These are phyloP conservation scores for Pseudocheirus occidentalis DNA, from an alignment of 2,797 vertebrate genomes.

Conservation along the genomic window DNA sequence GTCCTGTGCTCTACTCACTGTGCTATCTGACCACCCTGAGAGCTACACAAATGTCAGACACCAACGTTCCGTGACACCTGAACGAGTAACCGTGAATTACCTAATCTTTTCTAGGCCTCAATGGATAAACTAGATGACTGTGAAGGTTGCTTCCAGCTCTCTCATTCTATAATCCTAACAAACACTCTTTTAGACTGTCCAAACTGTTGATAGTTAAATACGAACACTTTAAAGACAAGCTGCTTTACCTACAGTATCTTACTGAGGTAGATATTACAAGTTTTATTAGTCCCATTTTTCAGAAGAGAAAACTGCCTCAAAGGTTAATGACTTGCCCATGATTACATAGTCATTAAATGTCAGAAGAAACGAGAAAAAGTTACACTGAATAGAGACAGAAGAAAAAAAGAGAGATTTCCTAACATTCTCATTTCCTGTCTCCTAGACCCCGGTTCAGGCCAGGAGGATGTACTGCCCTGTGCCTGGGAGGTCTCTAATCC, in stretches of 20 bases:
- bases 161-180: neutral
- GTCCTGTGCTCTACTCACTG: no score
- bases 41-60: neutral
- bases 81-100: neutral
- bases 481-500: neutral
- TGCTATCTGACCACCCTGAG: no score
- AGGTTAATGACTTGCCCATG: neutral
- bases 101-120: neutral
- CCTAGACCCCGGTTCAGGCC: neutral
- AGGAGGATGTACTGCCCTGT: neutral
- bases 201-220: neutral
- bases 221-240: neutral
- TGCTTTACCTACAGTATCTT: neutral
- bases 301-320: neutral
- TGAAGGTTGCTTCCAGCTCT: neutral
- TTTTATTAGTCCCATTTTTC: neutral
- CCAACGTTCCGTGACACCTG: neutral
- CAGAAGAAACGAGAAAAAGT: neutral
- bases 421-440: neutral
- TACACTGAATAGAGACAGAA: neutral
- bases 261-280: neutral
- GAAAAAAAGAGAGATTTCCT: neutral
- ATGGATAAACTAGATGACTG: neutral
- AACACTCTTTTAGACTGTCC: neutral
- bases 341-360: neutral